phyloP scores from a whole-genome alignment of 2,113 vertebrate genomes.

The Lates calcarifer region DNA sequence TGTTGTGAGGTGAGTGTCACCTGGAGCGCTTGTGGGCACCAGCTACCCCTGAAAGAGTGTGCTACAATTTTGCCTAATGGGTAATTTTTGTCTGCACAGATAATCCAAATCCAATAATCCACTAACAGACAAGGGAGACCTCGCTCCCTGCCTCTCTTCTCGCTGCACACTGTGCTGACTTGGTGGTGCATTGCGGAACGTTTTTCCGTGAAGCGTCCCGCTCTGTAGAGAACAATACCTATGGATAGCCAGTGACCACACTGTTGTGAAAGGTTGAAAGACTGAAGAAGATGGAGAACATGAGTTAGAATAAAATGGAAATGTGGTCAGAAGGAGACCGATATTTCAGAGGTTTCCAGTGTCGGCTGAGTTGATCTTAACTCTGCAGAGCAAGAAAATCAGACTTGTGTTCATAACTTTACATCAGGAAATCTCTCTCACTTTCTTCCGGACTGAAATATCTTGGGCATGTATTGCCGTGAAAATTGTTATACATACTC shows the following conservation, averaged over 20 bases:
- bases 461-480: no score
- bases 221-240: neutral
- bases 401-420: no score
- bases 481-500: no score
- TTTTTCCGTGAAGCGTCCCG: neutral
- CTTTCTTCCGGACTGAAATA: no score
- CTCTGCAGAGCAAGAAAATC: no score
- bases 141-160: slow-evolving; percentile 15
- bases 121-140: slow-evolving; percentile 25
- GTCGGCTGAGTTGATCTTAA: no score
- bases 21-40: neutral
- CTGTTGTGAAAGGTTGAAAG: neutral
- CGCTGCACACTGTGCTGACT: slow-evolving; percentile 3
- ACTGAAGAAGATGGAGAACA: neutral
- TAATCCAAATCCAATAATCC: slow-evolving; percentile 73
- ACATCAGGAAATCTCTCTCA: no score
- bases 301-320: no score
- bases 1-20: neutral
- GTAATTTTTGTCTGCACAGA: slow-evolving; percentile 59
- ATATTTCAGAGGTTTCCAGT: neutral
- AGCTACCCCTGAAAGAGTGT: slow-evolving; percentile 3
- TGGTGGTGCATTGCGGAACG: neutral
- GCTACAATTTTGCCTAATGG: slow-evolving; percentile 50
- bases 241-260: neutral
- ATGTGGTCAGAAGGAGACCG: neutral